Conservation (phyloP, 2,888 invertebrate genomes). For the Campaea margaritaria region DNA sequence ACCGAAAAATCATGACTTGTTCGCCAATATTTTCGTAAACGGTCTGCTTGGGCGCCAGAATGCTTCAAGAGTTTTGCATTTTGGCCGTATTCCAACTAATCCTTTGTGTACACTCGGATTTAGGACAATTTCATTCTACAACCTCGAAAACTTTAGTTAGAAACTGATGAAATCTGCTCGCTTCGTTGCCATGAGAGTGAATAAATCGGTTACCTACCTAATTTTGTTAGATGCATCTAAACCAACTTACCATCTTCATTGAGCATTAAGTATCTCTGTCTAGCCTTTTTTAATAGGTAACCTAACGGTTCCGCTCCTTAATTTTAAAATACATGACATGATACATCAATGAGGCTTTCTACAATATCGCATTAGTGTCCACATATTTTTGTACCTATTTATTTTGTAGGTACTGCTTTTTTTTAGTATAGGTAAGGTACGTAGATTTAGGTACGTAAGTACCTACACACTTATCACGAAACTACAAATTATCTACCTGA, state of each 20-base stretch:
- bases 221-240: too few species aligned
- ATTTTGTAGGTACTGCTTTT: too few species aligned
- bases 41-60: slow-evolving; percentile 51
- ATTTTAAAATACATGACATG: too few species aligned
- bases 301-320: too few species aligned
- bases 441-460: not conserved
- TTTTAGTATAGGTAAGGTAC: too few species aligned
- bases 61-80: slow-evolving; percentile 38
- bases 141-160: not conserved
- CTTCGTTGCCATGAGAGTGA: not conserved
- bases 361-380: too few species aligned
- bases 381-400: too few species aligned
- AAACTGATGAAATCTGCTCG: slow-evolving; percentile 7
- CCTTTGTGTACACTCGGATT: slow-evolving; percentile 47
- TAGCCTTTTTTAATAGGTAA: too few species aligned
- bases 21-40: not conserved
- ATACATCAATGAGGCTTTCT: too few species aligned
- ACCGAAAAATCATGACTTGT: not conserved
- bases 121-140: slow-evolving; percentile 44
- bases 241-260: too few species aligned
- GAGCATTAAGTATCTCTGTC: too few species aligned
- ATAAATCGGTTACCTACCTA: not conserved
- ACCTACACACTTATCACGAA: not conserved
- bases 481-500: not conserved
- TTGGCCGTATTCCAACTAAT: slow-evolving; percentile 57